Evolutionary conservation across 2,888 invertebrate genomes (phyloP).

Genomic region (Melanostoma scalare): DNA sequence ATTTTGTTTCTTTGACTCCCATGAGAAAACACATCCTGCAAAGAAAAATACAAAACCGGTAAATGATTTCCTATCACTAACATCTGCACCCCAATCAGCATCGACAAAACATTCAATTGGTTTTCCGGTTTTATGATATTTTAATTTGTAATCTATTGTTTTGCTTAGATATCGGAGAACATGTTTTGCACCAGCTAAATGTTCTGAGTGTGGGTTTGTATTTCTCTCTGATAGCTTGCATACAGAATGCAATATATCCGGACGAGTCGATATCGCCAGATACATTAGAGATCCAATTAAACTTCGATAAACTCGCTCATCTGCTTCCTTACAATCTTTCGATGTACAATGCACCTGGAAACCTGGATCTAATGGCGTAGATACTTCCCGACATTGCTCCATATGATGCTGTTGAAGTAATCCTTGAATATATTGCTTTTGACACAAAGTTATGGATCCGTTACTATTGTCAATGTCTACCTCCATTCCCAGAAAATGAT

Average conservation of each 20-base stretch:
- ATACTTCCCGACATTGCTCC: neutral
- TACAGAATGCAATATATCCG: conserved; percentile 58
- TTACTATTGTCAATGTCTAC: neutral
- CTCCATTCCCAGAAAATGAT: conserved; percentile 33
- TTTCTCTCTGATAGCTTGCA: conserved; percentile 20
- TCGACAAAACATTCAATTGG: no score
- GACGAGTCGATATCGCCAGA: conserved; percentile 35
- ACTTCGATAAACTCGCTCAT: neutral
- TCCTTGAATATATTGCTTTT: neutral
- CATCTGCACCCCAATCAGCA: no score
- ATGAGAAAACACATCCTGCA: no score
- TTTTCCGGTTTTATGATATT: no score
- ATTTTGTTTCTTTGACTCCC: no score
- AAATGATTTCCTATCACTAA: no score
- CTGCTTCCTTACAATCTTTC: neutral
- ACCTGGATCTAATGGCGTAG: conserved; percentile 12
- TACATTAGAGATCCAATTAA: conserved; percentile 13
- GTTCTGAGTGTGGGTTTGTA: no score
- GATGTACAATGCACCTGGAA: conserved; percentile 3
- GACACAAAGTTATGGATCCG: neutral
- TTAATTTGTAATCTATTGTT: conserved; percentile 46
- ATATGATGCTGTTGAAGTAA: no score
- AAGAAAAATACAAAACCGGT: no score
- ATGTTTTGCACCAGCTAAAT: conserved; percentile 50
- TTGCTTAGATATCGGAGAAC: conserved; percentile 69